phyloP scores from a whole-genome alignment of 2,888 invertebrate genomes.

The Sinelater perroti region DNA sequence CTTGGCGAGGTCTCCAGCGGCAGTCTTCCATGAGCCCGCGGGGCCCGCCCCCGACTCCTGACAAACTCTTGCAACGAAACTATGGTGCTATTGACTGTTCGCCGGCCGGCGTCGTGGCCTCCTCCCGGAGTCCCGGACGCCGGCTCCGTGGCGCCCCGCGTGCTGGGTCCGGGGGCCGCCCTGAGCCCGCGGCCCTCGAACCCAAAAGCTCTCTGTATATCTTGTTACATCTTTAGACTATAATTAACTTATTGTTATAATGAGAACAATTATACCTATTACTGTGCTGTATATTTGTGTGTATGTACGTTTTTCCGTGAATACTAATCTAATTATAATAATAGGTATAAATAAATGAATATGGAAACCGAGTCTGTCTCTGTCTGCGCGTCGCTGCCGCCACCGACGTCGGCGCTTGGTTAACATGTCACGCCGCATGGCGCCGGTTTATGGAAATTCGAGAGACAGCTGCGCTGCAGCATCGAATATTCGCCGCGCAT shows the following conservation, averaged over 20 bases:
- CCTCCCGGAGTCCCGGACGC: constrained; percentile 31
- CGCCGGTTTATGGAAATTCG: constrained; percentile 47
- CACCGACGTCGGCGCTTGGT: constrained; percentile 24
- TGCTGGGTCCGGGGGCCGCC: constrained; percentile 49
- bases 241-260: constrained; percentile 52
- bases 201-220: constrained; percentile 54
- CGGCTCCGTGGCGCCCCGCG: constrained; percentile 50
- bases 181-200: constrained; percentile 56
- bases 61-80: constrained; percentile 60
- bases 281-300: constrained; percentile 61
- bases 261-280: constrained; percentile 43
- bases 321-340: constrained; percentile 48
- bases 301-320: constrained; percentile 60
- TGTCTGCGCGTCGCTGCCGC: constrained; percentile 6
- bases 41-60: constrained; percentile 51
- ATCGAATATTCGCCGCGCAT: constrained; percentile 46
- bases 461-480: constrained; percentile 44
- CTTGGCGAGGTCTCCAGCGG: constrained; percentile 59
- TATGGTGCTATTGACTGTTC: constrained; percentile 61
- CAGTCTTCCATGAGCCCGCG: constrained; percentile 61
- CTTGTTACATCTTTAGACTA: constrained; percentile 59
- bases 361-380: constrained; percentile 43
- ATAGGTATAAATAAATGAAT: constrained; percentile 48
- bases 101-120: constrained; percentile 45
- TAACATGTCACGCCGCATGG: constrained; percentile 38